phyloP scores from a whole-genome alignment of 2,888 invertebrate species.

The Lamellibrachia satsuma region DNA sequence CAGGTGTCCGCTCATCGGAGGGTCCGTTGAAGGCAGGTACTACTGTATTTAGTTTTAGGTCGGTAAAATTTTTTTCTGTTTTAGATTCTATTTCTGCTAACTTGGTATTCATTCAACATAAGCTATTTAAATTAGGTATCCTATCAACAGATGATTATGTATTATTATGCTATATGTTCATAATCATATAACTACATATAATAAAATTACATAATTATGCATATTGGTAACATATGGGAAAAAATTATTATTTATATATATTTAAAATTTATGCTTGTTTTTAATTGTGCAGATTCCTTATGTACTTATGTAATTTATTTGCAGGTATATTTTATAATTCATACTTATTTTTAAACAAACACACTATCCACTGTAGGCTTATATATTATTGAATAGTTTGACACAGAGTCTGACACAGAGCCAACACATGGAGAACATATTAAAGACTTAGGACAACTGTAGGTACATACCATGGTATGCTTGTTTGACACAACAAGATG shows the following conservation, averaged over 20 bases:
- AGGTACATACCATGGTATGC: background rate
- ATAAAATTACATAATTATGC: background rate
- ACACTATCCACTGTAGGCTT: background rate
- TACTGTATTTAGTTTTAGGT: slow-evolving; percentile 17
- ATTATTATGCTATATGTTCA: background rate
- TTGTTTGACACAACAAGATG: background rate
- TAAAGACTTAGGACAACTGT: background rate
- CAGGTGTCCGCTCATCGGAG: too few species aligned
- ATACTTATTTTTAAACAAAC: background rate
- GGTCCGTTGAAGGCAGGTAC: too few species aligned
- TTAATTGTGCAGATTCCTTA: background rate
- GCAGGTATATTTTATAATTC: background rate
- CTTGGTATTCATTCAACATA: background rate
- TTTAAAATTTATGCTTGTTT: too few species aligned
- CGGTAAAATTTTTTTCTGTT: background rate
- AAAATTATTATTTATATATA: background rate
- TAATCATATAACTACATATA: background rate
- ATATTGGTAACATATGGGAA: background rate
- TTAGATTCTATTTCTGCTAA: background rate
- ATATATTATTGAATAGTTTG: background rate
- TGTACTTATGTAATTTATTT: background rate
- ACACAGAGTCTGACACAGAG: background rate
- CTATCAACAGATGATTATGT: background rate
- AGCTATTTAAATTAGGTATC: background rate
- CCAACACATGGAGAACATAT: background rate